Base-by-base conservation (phyloP, 2,113 vertebrate genomes). In the Petromus typicus region DNA sequence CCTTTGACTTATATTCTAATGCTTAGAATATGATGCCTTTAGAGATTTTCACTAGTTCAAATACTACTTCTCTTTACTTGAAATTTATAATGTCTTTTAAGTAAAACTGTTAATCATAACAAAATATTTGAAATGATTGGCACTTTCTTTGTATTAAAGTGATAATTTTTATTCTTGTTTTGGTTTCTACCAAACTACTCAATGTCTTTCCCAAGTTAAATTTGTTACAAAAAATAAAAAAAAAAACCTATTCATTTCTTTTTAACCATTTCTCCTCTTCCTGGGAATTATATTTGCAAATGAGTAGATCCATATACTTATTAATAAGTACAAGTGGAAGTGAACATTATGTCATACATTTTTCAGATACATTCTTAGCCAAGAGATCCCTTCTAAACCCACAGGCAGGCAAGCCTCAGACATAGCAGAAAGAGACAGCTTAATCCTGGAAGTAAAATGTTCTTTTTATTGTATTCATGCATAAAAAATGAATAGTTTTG, bases 11-110 rank as follows among this genome's bases (percentile, higher is more conserved):
- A 63, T 83, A 73, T 90, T 80, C 37, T 94, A 37, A 93, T 37
- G 66, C 67, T 91, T 32, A 87, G 23, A 81, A 56, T 86, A 45
- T 85, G n/a, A 71, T 45, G 56, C 4, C 13, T 40, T 86, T 90
- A 91, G 23, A 84, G 89, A n/a, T 84, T 94, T 92, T 91, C 17
- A 73, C 14, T 93, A 83, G 64, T 69, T 75, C 89, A 96, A 95
- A 87, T 3, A 92, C 56, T 92, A 40, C 56, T 82, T 90, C 25
- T 63, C 78, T 93, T 90, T 75, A 92, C 56, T 95, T 90, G 57
- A 92, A 95, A 91, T 80, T 67, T 64, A 0, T 63, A 84, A 64
- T n/a, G n/a, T n/a, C 93, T 97, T 92, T 94, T 64, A 86, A 86
- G 32, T 91, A 91, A 76, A 92, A 76, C 16, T n/a, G 14, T 61